A percentile compares a stretch with the other conserved stretches of the same genome.
Evolutionary conservation across 2,797 vertebrate species (phyloP).

Genomic region (Triplophysa bombifrons): DNA sequence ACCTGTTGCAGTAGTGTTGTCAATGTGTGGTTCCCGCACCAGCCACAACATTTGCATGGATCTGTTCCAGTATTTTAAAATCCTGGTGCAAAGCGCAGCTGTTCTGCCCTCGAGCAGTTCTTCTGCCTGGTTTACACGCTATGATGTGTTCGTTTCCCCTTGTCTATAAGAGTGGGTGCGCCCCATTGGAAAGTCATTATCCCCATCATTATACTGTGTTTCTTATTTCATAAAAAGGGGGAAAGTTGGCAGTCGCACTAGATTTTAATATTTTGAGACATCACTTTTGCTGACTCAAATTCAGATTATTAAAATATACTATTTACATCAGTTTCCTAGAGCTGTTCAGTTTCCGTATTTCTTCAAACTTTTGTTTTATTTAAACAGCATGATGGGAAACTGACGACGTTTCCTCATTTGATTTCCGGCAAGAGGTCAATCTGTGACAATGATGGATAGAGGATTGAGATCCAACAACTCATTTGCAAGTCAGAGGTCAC

Average conservation of each 20-base stretch:
- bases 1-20: constrained; percentile 12
- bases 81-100: background rate
- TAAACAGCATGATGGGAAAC: background rate
- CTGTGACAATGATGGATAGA: no score
- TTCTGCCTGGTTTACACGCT: background rate
- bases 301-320: background rate
- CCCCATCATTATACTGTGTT: background rate
- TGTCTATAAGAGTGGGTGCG: background rate
- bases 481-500: background rate
- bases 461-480: background rate
- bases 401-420: background rate
- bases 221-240: background rate
- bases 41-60: background rate
- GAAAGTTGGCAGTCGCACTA: background rate
- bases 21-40: background rate
- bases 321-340: background rate
- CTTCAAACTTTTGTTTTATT: background rate
- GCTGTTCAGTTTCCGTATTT: background rate
- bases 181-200: background rate
- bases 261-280: background rate
- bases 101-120: background rate
- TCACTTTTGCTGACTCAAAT: background rate
- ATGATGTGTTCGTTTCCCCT: background rate
- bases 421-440: background rate
- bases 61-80: background rate